Evolutionary conservation across 2,113 vertebrate species (phyloP), one percentile per base, ranked within the genome.

Genomic region (Melanerpes formicivorus): DNA sequence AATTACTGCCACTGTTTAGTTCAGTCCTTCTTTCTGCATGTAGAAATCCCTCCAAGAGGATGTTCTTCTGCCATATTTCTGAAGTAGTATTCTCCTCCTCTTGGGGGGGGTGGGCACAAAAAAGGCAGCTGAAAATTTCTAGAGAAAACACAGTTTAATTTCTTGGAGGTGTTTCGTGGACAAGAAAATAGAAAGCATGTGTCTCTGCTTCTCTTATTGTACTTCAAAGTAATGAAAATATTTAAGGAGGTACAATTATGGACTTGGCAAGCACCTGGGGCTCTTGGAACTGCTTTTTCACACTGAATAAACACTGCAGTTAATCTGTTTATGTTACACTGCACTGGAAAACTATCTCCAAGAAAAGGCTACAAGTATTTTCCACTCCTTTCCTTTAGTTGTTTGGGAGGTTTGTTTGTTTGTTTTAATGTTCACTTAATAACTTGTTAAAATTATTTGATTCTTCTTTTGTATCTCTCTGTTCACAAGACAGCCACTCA

Each of bases 171-270:
- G 97, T 97, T 98, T 97, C 98, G 97, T 97, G 97, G 97, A 98
- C 97, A 97, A 97, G 96, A 97, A 98, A 97, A 98, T 97, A 97
- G 95, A 97, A 98, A 97, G 97, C 97, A 97, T 97, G 97, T 97
- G 97, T 97, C 91, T 96, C 91, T 90, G 96, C 95, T 97, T 96
- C 94, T 79, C 97, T 97, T 97, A 96, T 95, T 98, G 96, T 97
- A 95, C 96, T 97, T 97, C 93, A 95, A 96, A 97, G 97, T 97
- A 98, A 98, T 97, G 97, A 97, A 98, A 97, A 97, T 98, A 97
- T 98, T 98, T 98, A 98, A 98, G 97, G 97, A 98, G 97, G 97
- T 97, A 97, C 98, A 98, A 98, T 98, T 98, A 98, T 96, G 97
- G 97, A 97, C 96, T 98, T 98, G 98, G 97, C 97, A 98, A 97